Base-by-base conservation (phyloP, 2,113 vertebrate genomes). In the Aramus guarauna region DNA sequence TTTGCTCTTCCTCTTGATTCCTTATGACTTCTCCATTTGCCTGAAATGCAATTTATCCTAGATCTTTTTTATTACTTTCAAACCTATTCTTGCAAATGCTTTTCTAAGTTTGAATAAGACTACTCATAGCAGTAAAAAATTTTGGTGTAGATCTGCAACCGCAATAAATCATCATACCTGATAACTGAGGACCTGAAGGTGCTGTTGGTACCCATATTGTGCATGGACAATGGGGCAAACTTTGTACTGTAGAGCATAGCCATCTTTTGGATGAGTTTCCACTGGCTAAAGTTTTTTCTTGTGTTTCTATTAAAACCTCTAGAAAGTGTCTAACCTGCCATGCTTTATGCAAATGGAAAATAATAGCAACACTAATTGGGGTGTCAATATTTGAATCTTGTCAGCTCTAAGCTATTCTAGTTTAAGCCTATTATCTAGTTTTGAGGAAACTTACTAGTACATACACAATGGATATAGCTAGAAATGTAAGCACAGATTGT, bases 211-310 rank as follows among this genome's bases (percentile, higher is more conserved):
- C 15, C 36, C 23, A 9, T 29, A 18, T 2, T 68, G 26, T 37
- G 14, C 0, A 0, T 43, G 43, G 13, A 53, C 27, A 64, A 30
- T 2, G 1, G 34, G 39, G 6, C 4, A 66, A 37, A 43, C 19
- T 34, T 36, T 56, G 27, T 8, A 21, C 8, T 29, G 29, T 23
- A 73, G 48, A 63, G 4, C 15, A 15, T 9, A 12, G 18, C 12
- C 16, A 39, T 34, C 24, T 71, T 84, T 71, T 29, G 36, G 37
- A 56, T 50, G 36, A 79, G 45, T 79, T 56, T 84, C 19, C 19
- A 32, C 43, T 50, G 19, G 19, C 17, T 73, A 17, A 56, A 15
- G 8, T 4, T 69, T 81, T 41, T 74, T 58, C 30, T 50, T 12
- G 8, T 22, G 7, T 9, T 7, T 43, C 8, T 77, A 37, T 62